Conservation (phyloP, 2,113 vertebrate species). For the Misgurnus mizolepis region DNA sequence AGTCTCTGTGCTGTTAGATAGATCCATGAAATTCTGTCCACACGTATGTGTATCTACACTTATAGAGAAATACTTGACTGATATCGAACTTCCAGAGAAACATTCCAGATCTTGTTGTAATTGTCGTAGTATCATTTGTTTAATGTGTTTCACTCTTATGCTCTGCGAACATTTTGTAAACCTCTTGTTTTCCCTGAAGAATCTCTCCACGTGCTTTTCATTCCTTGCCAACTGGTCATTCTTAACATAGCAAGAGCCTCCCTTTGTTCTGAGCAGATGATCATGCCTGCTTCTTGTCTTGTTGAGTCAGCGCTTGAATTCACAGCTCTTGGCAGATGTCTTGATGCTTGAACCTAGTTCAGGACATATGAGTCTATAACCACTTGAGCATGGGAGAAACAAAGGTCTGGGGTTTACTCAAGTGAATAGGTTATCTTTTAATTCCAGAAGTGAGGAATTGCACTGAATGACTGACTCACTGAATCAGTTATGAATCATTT, state of each 20-base stretch:
- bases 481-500: conserved; percentile 1
- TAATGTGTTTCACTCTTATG: background rate
- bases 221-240: conserved; percentile 2
- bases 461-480: background rate
- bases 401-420: background rate
- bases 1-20: background rate
- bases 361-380: conserved; percentile 10
- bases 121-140: background rate
- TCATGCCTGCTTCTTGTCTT: background rate
- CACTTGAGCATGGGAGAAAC: conserved; percentile 17
- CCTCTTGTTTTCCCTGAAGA: background rate
- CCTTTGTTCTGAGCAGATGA: conserved; percentile 13
- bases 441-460: background rate
- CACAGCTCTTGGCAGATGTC: conserved; percentile 20
- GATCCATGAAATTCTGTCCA: background rate
- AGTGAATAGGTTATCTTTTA: conserved; percentile 33
- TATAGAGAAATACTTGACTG: too few species aligned
- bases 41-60: background rate
- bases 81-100: too few species aligned
- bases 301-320: conserved; percentile 27
- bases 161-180: background rate
- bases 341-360: conserved; percentile 1
- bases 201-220: conserved; percentile 12
- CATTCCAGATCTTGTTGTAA: too few species aligned
- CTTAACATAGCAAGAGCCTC: background rate